Conservation (phyloP, 2,797 vertebrate species). For the Acanthornis magna region DNA sequence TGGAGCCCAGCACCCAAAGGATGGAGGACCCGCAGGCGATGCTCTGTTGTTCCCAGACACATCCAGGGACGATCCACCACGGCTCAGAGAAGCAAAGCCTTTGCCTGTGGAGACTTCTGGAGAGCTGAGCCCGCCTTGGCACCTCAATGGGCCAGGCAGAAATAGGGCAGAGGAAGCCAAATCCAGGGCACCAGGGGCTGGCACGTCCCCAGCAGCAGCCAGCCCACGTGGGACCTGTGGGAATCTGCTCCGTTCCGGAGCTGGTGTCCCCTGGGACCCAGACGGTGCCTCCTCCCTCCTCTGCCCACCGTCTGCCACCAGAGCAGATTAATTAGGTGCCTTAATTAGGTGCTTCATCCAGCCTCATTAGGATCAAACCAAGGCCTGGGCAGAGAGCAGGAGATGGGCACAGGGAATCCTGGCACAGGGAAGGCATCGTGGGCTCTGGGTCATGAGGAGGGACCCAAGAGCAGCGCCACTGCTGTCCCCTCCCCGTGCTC, state of each 20-base stretch:
- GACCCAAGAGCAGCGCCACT: fast-evolving
- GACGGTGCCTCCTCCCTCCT: background rate
- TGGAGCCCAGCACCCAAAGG: background rate
- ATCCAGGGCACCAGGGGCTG: background rate
- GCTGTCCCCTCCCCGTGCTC: background rate
- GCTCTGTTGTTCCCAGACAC: background rate
- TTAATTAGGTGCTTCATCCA: background rate
- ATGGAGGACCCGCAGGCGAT: fast-evolving
- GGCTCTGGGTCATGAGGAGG: background rate
- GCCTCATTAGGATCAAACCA: background rate
- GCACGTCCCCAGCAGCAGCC: background rate
- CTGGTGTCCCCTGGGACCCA: fast-evolving
- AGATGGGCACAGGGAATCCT: background rate
- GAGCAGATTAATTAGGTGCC: background rate
- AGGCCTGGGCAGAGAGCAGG: background rate
- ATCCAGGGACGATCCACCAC: background rate
- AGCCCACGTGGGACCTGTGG: fast-evolving
- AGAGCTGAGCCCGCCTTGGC: background rate
- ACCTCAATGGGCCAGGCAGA: background rate
- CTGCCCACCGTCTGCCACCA: background rate
- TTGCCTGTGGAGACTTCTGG: background rate
- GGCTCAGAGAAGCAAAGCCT: background rate
- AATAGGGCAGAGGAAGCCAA: background rate
- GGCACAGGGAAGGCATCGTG: fast-evolving
- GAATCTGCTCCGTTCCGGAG: background rate